These are phyloP conservation scores for Panorpa germanica DNA, from an alignment of 2,888 invertebrate genomes.

Conservation along the genomic window DNA sequence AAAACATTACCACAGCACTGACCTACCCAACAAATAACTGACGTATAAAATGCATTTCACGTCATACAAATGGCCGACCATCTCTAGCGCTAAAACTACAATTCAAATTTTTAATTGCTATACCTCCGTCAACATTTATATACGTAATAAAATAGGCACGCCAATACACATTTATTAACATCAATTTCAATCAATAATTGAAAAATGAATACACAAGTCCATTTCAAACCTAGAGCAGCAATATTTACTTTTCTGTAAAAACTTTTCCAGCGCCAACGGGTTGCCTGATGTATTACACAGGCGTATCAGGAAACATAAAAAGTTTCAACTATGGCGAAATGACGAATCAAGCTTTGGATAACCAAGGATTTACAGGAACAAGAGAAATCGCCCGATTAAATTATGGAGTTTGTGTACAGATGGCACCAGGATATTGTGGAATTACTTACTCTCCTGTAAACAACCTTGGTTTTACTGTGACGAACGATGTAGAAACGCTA, in stretches of 20 bases:
- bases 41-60: no score
- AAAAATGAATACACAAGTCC: no score
- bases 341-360: conserved; percentile 32
- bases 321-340: conserved; percentile 61
- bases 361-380: conserved; percentile 37
- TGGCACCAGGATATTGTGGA: conserved; percentile 50
- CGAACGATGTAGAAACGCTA: conserved; percentile 46
- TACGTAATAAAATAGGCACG: no score
- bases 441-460: conserved; percentile 43
- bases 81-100: no score
- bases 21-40: no score
- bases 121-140: no score
- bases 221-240: background rate
- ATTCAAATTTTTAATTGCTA: no score
- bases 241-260: background rate
- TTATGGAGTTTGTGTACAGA: conserved; percentile 61
- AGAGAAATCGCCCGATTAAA: conserved; percentile 50
- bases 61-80: no score
- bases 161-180: no score
- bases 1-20: no score
- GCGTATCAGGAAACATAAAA: conserved; percentile 36
- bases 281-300: conserved; percentile 56
- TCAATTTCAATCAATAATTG: no score
- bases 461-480: conserved; percentile 35
- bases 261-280: conserved; percentile 47